phyloP scores from a whole-genome alignment of 2,113 vertebrate species.

The Naja naja region DNA sequence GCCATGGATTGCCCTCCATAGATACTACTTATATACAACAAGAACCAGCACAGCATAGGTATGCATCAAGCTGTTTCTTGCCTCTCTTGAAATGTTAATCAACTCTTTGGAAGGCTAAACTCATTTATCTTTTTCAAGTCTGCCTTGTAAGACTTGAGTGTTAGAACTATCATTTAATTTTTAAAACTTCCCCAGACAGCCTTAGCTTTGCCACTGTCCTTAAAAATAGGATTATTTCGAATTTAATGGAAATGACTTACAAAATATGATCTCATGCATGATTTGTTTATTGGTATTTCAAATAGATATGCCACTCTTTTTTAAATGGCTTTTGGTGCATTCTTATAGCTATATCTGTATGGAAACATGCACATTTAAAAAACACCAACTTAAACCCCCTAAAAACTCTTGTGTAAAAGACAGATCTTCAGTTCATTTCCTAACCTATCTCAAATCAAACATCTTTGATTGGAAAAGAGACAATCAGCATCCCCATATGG shows the following conservation, averaged over 20 bases:
- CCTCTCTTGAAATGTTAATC: background rate
- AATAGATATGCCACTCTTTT: background rate
- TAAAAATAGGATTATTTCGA: background rate
- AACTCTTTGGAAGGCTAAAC: background rate
- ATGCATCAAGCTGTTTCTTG: background rate
- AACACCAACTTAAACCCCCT: background rate
- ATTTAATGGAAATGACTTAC: background rate
- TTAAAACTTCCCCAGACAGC: background rate
- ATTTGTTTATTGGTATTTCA: background rate
- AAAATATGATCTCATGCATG: background rate
- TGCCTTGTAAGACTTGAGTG: background rate
- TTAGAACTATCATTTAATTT: background rate
- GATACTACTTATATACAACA: background rate
- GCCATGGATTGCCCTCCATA: background rate
- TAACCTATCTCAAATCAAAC: background rate
- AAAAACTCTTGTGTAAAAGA: background rate
- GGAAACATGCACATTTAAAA: background rate
- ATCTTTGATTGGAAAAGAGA: background rate
- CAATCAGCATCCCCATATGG: background rate
- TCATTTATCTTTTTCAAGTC: background rate
- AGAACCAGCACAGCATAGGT: background rate
- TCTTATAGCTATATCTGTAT: background rate
- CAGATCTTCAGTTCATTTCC: background rate
- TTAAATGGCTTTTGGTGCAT: background rate
- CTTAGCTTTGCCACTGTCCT: background rate